Conservation (phyloP, 2,888 invertebrate genomes). For the Mantis religiosa region DNA sequence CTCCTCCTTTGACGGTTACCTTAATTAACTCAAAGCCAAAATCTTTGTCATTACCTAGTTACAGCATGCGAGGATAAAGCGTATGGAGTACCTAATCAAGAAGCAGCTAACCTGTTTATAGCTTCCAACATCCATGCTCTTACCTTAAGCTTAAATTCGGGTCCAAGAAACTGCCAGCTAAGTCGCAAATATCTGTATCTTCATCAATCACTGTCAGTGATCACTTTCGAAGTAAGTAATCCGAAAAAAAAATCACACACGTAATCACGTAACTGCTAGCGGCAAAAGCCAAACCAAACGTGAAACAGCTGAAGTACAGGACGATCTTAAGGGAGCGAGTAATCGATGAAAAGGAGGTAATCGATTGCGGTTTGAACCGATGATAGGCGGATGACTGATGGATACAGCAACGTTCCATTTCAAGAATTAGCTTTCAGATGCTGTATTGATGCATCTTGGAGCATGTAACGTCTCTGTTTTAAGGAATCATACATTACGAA, state of each 20-base stretch:
- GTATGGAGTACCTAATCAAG: no score
- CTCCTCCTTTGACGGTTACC: no score
- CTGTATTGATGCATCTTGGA: no score
- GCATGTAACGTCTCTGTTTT: no score
- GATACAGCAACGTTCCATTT: not conserved
- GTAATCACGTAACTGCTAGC: not conserved
- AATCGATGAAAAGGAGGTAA: not conserved
- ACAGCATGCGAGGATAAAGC: no score
- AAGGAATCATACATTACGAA: no score
- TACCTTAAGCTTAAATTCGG: not conserved
- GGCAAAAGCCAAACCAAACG: not conserved
- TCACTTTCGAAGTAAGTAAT: not conserved
- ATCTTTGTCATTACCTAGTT: no score
- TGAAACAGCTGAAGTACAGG: not conserved
- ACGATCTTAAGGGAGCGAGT: not conserved
- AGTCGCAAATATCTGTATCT: not conserved
- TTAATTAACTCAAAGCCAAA: no score
- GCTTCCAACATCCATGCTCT: not conserved
- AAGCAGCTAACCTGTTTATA: not conserved
- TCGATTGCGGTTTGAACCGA: not conserved
- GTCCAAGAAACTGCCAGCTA: not conserved
- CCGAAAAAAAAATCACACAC: not conserved
- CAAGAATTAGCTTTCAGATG: not conserved
- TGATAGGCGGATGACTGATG: not conserved
- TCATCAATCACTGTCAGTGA: not conserved